phyloP scores from a whole-genome alignment of 2,888 invertebrate genomes.

The Abrostola tripartita region DNA sequence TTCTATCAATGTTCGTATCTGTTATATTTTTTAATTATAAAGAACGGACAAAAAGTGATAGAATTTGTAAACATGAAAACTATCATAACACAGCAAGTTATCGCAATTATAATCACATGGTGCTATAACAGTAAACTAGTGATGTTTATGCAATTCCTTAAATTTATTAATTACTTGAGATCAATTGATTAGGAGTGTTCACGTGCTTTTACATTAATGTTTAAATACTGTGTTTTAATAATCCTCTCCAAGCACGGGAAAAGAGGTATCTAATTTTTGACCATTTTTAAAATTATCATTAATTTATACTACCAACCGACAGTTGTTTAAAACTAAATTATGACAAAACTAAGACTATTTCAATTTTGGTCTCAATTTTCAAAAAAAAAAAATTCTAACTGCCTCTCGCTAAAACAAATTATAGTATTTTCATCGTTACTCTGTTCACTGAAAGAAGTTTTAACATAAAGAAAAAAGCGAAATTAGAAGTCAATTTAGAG shows the following conservation, averaged over 20 bases:
- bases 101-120: slow-evolving; percentile 39
- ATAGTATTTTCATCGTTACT: too few species aligned
- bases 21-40: slow-evolving; percentile 13
- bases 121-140: slow-evolving; percentile 47
- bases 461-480: too few species aligned
- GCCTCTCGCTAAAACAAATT: too few species aligned
- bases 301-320: too few species aligned
- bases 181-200: slow-evolving; percentile 28
- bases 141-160: slow-evolving; percentile 44
- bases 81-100: slow-evolving; percentile 25
- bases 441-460: too few species aligned
- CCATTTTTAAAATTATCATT: neutral
- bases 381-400: too few species aligned
- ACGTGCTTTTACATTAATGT: slow-evolving; percentile 9
- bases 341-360: too few species aligned
- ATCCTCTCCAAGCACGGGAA: neutral
- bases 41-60: slow-evolving; percentile 24
- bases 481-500: too few species aligned
- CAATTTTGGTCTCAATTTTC: too few species aligned
- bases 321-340: too few species aligned
- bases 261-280: neutral
- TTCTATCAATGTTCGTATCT: slow-evolving; percentile 1
- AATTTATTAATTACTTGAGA: slow-evolving; percentile 40
- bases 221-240: slow-evolving; percentile 11
- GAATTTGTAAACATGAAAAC: slow-evolving; percentile 29